A percentile compares a stretch with the other conserved stretches of the same genome.
Conservation (phyloP, 1,140 invertebrate genomes). For the Drosophila neocordata region DNA sequence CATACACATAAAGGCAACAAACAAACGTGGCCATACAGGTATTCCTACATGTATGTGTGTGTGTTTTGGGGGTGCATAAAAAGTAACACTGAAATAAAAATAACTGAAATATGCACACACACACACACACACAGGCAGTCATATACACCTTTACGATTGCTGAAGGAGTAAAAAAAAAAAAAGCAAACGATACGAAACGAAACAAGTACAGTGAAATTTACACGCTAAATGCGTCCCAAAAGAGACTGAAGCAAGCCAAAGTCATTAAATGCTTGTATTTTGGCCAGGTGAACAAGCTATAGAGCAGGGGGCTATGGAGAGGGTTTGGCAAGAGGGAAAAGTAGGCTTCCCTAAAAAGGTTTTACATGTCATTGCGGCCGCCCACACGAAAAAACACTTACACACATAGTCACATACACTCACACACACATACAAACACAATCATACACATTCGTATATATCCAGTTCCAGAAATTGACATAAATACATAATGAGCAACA, state of each 20-base stretch:
- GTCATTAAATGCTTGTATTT: slow-evolving; percentile 73
- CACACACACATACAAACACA: slow-evolving; percentile 23
- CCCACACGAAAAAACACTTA: slow-evolving; percentile 30
- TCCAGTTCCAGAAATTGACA: slow-evolving; percentile 74
- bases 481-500: slow-evolving; percentile 81
- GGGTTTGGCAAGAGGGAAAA: slow-evolving; percentile 4
- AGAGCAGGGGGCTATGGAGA: background rate
- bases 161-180: slow-evolving; percentile 72
- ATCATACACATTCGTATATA: slow-evolving; percentile 26
- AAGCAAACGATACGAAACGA: slow-evolving; percentile 37
- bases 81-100: slow-evolving; percentile 74
- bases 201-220: slow-evolving; percentile 63
- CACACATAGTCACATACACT: slow-evolving; percentile 24
- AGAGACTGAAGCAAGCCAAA: slow-evolving; percentile 71
- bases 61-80: slow-evolving; percentile 46
- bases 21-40: slow-evolving; percentile 48
- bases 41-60: background rate
- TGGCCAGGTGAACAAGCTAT: slow-evolving; percentile 44
- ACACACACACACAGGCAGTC: slow-evolving; percentile 20
- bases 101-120: slow-evolving; percentile 72
- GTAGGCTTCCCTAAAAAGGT: slow-evolving; percentile 69
- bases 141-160: slow-evolving; percentile 63
- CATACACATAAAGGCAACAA: slow-evolving; percentile 54
- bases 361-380: slow-evolving; percentile 73
- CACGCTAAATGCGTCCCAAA: slow-evolving; percentile 76